Base-by-base conservation (phyloP, 1,140 invertebrate species). In the Choristoneura fumiferana region DNA sequence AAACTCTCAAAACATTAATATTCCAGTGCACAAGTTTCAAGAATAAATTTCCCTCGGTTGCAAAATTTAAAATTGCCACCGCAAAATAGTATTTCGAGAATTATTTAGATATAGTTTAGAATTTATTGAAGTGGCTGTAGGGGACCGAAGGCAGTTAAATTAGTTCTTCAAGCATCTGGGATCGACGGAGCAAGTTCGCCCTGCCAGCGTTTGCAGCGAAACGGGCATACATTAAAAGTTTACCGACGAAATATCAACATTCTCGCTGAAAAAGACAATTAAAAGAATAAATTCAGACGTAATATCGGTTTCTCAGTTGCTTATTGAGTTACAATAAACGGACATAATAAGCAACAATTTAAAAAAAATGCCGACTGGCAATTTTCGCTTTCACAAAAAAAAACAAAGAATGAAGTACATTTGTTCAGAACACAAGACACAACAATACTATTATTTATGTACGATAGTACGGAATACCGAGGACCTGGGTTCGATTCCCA, bases 181-280 rank as follows among this genome's bases (percentile, higher is more conserved):
- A 78, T 81, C 74, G 81, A 81, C 74, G 70, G 82, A 78, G 73
- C 67, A 84, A 86, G 78, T 87, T 83, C 73, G 39, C 57, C 59
- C 67, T 63, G 15, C 8, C 17, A 49, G 43, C 61, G 73, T 76
- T 74, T 74, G 69, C 63, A 62, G 57, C 70, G 69, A 73, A 78
- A 78, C 74, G 75, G 67, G 75, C 76, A 82, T 84, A 82, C 75
- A 84, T 84, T 84, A 84, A 84, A 87, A 87, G 77, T 84, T 87
- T 78, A 67, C 67, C 69, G 68, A 57, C 64, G 63, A 58, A 72
- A 73, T 65, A 73, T 68, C 66, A 78, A 76, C 66, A 77, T 75
- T 71, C 70, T 60, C 33, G 35, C 12, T 58, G 63, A 67, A 67
- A 60, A 54, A 56, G 17, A 37, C 17, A 1, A 29, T 29, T 29